Conservation (phyloP, 1,140 invertebrate species). For the Diprion similis region DNA sequence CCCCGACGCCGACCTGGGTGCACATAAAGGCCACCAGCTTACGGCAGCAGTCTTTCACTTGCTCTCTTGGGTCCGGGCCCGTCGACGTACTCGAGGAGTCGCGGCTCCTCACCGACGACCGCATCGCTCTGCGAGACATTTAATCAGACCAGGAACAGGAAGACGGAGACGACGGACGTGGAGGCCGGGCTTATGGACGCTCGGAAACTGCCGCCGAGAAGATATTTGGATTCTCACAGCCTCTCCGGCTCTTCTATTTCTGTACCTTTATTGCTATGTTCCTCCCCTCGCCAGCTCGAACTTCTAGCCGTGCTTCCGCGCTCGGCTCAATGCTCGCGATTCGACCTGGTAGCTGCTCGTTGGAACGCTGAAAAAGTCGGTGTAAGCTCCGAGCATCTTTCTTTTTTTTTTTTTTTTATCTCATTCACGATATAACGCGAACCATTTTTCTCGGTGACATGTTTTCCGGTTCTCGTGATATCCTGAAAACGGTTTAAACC, state of each 20-base stretch:
- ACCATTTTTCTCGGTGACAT: too few species aligned
- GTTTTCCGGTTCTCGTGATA: too few species aligned
- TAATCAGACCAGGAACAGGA: background rate
- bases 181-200: background rate
- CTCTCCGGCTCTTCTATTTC: background rate
- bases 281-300: background rate
- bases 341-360: too few species aligned
- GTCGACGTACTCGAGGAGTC: slow-evolving; percentile 72
- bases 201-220: background rate
- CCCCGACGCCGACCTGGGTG: slow-evolving; percentile 93
- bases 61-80: slow-evolving; percentile 72
- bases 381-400: too few species aligned
- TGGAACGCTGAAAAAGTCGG: too few species aligned
- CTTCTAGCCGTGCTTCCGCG: too few species aligned
- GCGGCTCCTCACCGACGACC: slow-evolving; percentile 68
- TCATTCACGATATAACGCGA: too few species aligned
- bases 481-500: too few species aligned
- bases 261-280: background rate
- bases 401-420: too few species aligned
- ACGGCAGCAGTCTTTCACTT: slow-evolving; percentile 81
- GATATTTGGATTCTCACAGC: background rate
- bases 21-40: slow-evolving; percentile 91
- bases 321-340: too few species aligned
- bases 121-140: slow-evolving; percentile 45
- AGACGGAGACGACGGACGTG: too few species aligned